phyloP scores from a whole-genome alignment of 2,888 invertebrate genomes.

The Drosophila ustulata region DNA sequence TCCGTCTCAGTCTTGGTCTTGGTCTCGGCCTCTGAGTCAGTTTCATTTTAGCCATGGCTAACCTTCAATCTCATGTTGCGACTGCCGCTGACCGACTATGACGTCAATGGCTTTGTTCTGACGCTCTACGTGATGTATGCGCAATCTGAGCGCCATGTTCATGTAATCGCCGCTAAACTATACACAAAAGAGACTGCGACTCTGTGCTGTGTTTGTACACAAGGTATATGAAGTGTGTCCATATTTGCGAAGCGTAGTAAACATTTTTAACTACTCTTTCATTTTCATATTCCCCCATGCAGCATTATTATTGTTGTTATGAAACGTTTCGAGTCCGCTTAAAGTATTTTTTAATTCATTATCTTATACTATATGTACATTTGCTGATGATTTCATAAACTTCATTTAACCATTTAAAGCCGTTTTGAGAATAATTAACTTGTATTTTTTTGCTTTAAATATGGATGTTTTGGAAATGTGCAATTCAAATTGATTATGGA shows the following conservation, averaged over 20 bases:
- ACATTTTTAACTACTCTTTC: slow-evolving; percentile 1
- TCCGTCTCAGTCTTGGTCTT: slow-evolving; percentile 6
- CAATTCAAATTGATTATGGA: too few species aligned
- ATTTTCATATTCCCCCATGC: not conserved
- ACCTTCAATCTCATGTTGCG: slow-evolving; percentile 44
- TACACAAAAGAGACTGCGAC: slow-evolving; percentile 5
- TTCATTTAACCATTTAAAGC: not conserved
- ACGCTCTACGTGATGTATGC: slow-evolving; percentile 46
- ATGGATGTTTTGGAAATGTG: not conserved
- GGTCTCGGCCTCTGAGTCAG: slow-evolving; percentile 3
- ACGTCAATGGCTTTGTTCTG: slow-evolving; percentile 53
- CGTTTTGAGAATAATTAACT: not conserved
- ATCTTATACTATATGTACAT: too few species aligned
- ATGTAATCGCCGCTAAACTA: slow-evolving; percentile 23
- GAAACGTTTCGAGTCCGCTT: not conserved
- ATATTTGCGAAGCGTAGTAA: not conserved
- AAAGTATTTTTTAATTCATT: not conserved
- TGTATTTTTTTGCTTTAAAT: not conserved
- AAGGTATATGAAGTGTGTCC: not conserved
- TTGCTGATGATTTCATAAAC: not conserved
- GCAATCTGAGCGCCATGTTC: slow-evolving; percentile 34
- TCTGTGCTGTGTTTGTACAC: not conserved
- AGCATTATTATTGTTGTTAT: not conserved
- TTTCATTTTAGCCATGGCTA: slow-evolving; percentile 28
- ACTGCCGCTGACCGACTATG: slow-evolving; percentile 31